phyloP scores from a whole-genome alignment of 1,140 invertebrate species.

The Orius insidiosus region DNA sequence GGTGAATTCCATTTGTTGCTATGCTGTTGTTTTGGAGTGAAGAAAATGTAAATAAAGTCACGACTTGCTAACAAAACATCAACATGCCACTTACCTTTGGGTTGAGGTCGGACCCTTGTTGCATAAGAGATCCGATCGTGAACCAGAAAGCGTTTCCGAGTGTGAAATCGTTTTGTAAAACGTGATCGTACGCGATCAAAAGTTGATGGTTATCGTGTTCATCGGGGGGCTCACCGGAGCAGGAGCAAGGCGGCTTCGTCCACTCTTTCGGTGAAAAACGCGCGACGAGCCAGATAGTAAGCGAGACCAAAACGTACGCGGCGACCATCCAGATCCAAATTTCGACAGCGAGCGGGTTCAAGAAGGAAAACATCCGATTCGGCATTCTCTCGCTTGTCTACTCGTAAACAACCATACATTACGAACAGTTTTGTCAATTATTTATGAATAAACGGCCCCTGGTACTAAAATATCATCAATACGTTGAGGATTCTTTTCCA shows the following conservation, averaged over 20 bases:
- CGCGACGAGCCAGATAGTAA: constrained; percentile 62
- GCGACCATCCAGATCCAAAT: constrained; percentile 63
- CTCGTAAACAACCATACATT: too few species aligned
- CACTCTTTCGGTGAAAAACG: constrained; percentile 47
- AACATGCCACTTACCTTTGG: constrained; percentile 35
- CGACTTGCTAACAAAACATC: too few species aligned
- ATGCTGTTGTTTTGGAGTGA: too few species aligned
- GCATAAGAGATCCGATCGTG: constrained; percentile 60
- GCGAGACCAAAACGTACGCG: constrained; percentile 56
- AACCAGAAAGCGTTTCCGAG: constrained; percentile 48
- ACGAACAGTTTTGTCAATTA: too few species aligned
- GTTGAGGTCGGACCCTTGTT: constrained; percentile 56
- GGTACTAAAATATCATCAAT: too few species aligned
- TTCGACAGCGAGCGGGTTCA: constrained; percentile 66
- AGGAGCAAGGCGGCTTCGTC: constrained; percentile 20
- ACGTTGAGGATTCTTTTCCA: too few species aligned
- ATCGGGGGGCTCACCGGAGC: neutral
- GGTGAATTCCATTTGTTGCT: too few species aligned
- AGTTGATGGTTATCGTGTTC: constrained; percentile 26
- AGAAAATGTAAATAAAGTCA: too few species aligned
- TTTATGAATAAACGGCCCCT: too few species aligned
- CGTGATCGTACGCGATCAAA: constrained; percentile 16
- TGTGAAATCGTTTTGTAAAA: constrained; percentile 46
- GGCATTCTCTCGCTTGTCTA: constrained; percentile 51
- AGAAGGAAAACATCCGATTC: constrained; percentile 69